Evolutionary conservation across 2,113 vertebrate species (phyloP).

Genomic region (Hydrochoerus hydrochaeris): DNA sequence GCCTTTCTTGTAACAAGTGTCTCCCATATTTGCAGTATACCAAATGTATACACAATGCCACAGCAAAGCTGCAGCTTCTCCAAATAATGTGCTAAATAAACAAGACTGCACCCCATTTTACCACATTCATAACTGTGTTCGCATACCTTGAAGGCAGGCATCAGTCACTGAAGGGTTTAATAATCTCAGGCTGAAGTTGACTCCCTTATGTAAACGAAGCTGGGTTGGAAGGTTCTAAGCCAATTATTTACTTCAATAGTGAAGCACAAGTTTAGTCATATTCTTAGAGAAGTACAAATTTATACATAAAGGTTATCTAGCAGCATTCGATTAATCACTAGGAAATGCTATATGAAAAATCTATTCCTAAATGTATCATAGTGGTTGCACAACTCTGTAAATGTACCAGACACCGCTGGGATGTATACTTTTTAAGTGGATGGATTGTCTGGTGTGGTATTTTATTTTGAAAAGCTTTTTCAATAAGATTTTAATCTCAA

Average conservation of each 20-base stretch:
- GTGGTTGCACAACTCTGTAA: neutral
- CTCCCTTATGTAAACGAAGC: constrained; percentile 81
- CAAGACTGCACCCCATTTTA: constrained; percentile 71
- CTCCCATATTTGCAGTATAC: constrained; percentile 62
- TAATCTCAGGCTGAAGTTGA: constrained; percentile 88
- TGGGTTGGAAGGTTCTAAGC: neutral
- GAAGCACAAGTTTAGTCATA: constrained; percentile 2
- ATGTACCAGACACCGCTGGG: neutral
- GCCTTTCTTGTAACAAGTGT: constrained; percentile 3
- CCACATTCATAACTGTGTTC: constrained; percentile 73
- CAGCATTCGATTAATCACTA: constrained; percentile 88
- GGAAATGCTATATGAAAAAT: constrained; percentile 50
- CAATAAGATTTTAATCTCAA: constrained; percentile 77
- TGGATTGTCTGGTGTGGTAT: neutral
- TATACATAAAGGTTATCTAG: constrained; percentile 83
- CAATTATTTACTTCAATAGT: constrained; percentile 33
- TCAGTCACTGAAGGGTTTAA: constrained; percentile 86
- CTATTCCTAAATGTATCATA: constrained; percentile 26
- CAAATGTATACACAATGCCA: constrained; percentile 59
- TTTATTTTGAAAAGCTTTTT: constrained; percentile 23
- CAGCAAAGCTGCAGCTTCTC: constrained; percentile 59
- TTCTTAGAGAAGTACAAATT: constrained; percentile 40
- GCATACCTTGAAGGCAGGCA: constrained; percentile 75
- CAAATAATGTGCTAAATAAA: constrained; percentile 61
- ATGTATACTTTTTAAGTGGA: neutral